phyloP scores from a whole-genome alignment of 2,113 vertebrate genomes.

The Pterophyllum scalare region DNA sequence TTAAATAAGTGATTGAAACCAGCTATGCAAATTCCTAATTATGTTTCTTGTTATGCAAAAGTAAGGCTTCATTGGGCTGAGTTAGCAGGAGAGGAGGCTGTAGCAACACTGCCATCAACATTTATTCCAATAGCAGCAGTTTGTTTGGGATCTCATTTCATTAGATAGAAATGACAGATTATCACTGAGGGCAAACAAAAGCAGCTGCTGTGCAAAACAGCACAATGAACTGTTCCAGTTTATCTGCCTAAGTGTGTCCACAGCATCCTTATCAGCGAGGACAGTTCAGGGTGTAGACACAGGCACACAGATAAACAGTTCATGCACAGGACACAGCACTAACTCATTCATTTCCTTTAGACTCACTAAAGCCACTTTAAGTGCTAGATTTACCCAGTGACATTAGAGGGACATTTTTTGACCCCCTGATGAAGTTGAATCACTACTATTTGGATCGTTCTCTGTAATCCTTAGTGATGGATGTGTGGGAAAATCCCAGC shows the following conservation, averaged over 20 bases:
- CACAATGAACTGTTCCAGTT: neutral
- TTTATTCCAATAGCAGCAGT: too few species aligned
- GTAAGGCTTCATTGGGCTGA: neutral
- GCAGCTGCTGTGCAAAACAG: neutral
- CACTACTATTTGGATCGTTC: too few species aligned
- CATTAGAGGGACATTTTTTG: neutral
- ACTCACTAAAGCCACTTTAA: too few species aligned
- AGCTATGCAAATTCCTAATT: too few species aligned
- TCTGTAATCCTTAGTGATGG: too few species aligned
- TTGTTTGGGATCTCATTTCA: too few species aligned
- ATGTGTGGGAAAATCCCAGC: too few species aligned
- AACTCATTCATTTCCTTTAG: fast-evolving
- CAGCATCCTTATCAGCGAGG: neutral
- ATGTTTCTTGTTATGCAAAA: neutral
- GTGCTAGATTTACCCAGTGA: too few species aligned
- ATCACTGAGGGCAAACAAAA: neutral
- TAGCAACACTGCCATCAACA: too few species aligned
- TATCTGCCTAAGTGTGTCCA: neutral
- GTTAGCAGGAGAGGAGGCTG: neutral
- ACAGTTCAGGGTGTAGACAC: conserved; percentile 18
- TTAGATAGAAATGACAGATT: too few species aligned
- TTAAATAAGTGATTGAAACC: too few species aligned
- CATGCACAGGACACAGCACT: neutral
- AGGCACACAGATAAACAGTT: conserved; percentile 31
- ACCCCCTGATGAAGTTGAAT: neutral